These are phyloP conservation scores for Prenolepis imparis DNA, from an alignment of 2,888 invertebrate genomes.

Conservation along the genomic window DNA sequence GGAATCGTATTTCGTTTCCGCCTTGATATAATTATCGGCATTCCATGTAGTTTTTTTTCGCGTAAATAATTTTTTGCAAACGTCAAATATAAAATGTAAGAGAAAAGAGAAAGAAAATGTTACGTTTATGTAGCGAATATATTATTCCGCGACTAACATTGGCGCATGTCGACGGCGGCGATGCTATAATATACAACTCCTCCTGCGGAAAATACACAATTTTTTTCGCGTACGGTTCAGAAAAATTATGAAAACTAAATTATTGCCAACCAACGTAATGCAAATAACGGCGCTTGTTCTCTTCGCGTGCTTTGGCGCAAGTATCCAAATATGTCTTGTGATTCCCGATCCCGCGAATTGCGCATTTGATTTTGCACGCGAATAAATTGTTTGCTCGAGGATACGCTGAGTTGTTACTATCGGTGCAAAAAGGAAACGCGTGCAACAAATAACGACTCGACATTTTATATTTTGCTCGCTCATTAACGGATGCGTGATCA, in stretches of 20 bases:
- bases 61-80: neutral
- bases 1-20: neutral
- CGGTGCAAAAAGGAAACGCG: neutral
- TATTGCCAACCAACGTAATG: constrained; percentile 11
- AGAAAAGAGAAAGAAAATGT: neutral
- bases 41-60: neutral
- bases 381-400: constrained; percentile 53
- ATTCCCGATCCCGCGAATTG: constrained; percentile 16
- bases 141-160: constrained; percentile 16
- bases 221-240: neutral
- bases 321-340: constrained; percentile 25
- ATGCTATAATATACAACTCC: neutral
- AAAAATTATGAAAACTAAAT: constrained; percentile 23
- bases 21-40: neutral
- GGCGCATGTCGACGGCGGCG: neutral
- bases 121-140: neutral
- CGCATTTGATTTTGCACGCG: constrained; percentile 39
- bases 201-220: neutral
- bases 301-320: neutral
- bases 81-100: neutral
- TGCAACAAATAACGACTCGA: constrained; percentile 40
- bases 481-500: constrained; percentile 42
- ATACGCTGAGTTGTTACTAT: constrained; percentile 37
- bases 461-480: constrained; percentile 30
- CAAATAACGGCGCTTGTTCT: constrained; percentile 5